These are phyloP conservation scores for Eupithecia centaureata DNA, from an alignment of 2,888 invertebrate species.

Conservation along the genomic window DNA sequence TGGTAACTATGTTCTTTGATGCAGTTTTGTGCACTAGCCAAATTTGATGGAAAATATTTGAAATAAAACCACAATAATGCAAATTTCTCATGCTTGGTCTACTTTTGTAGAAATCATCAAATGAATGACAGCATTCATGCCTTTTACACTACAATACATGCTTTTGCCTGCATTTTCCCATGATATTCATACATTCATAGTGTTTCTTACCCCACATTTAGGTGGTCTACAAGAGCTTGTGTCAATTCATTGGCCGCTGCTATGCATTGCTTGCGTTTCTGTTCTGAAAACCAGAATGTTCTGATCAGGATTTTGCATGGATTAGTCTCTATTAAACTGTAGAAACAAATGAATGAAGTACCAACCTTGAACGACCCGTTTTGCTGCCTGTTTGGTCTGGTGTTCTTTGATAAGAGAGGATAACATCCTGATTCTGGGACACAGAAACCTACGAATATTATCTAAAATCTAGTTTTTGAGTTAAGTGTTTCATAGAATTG, in stretches of 20 bases:
- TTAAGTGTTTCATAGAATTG: neutral
- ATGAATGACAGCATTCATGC: no score
- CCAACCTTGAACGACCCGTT: constrained; percentile 92
- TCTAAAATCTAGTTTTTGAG: neutral
- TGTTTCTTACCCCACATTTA: constrained; percentile 95
- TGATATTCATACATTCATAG: neutral
- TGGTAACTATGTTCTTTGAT: no score
- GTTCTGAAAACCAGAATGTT: constrained; percentile 85
- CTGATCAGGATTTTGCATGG: neutral
- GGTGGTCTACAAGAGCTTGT: constrained; percentile 96
- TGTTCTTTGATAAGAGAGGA: constrained; percentile 95
- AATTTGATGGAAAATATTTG: no score
- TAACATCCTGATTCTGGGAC: constrained; percentile 84
- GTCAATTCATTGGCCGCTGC: constrained; percentile 96
- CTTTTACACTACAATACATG: neutral
- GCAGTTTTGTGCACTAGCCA: no score
- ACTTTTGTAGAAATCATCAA: no score
- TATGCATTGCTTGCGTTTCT: constrained; percentile 96
- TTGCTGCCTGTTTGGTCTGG: constrained; percentile 89
- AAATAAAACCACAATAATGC: no score
- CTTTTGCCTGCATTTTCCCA: neutral
- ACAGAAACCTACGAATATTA: neutral
- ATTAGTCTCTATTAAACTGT: neutral
- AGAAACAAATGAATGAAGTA: neutral
- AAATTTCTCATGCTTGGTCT: no score